These are phyloP conservation scores for Calycopis cecrops DNA, from an alignment of 1,140 invertebrate species.

Conservation along the genomic window DNA sequence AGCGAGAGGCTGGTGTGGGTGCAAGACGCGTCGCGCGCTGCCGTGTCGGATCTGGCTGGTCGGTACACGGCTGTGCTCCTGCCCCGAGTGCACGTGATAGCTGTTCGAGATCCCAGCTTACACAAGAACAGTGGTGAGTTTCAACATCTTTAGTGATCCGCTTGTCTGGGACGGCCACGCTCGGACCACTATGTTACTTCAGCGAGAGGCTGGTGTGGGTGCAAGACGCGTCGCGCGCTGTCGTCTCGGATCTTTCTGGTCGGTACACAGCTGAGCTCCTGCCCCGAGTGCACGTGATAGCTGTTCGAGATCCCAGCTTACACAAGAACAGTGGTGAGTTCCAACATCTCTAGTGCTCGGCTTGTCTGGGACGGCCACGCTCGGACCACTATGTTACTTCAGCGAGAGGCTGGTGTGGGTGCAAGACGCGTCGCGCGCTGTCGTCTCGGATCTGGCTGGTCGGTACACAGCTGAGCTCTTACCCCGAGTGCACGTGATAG, in stretches of 20 bases:
- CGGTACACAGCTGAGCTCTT: slow-evolving; percentile 85
- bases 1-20: slow-evolving; percentile 88
- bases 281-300: slow-evolving; percentile 81
- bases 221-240: slow-evolving; percentile 82
- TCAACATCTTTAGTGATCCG: slow-evolving; percentile 56
- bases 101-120: slow-evolving; percentile 82
- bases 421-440: slow-evolving; percentile 82
- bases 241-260: slow-evolving; percentile 86
- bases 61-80: slow-evolving; percentile 85
- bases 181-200: slow-evolving; percentile 84
- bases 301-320: slow-evolving; percentile 82
- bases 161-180: slow-evolving; percentile 58
- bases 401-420: slow-evolving; percentile 88
- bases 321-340: slow-evolving; percentile 75
- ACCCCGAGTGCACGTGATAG: slow-evolving; percentile 81
- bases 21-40: slow-evolving; percentile 82
- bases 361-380: slow-evolving; percentile 58
- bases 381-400: slow-evolving; percentile 84
- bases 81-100: slow-evolving; percentile 81
- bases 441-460: slow-evolving; percentile 86
- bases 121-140: slow-evolving; percentile 74
- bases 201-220: slow-evolving; percentile 88
- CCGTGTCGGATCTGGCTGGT: slow-evolving; percentile 87
- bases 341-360: slow-evolving; percentile 56
- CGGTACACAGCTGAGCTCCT: slow-evolving; percentile 85